These are phyloP conservation scores for Echinops telfairi DNA, from an alignment of 2,113 vertebrate species.

Conservation along the genomic window DNA sequence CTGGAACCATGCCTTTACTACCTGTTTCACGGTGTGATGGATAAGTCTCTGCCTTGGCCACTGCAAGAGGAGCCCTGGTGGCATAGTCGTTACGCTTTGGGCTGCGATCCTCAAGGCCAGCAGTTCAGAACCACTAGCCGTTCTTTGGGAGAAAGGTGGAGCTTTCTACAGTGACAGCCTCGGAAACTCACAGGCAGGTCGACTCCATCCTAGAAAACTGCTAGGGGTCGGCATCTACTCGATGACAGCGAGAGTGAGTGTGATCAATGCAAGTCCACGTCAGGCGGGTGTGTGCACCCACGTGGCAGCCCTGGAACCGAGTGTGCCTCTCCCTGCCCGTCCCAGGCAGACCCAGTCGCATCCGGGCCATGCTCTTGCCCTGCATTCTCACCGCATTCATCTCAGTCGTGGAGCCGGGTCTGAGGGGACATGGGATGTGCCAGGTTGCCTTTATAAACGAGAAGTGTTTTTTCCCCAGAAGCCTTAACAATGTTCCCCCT, in stretches of 20 bases:
- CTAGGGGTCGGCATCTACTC: no score
- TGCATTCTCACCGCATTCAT: not conserved
- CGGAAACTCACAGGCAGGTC: no score
- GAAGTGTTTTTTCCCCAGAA: not conserved
- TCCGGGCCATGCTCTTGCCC: not conserved
- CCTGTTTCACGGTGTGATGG: not conserved
- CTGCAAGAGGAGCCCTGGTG: no score
- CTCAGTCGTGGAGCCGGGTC: not conserved
- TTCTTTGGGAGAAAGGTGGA: no score
- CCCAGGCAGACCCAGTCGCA: no score
- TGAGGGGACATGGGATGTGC: not conserved
- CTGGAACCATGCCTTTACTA: not conserved
- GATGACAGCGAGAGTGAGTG: no score
- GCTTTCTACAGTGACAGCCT: no score
- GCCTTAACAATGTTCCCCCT: constrained; percentile 66
- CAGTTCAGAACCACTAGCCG: no score
- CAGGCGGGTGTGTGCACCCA: not conserved
- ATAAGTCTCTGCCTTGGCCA: not conserved
- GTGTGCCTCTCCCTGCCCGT: no score
- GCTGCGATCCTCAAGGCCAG: no score
- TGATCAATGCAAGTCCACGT: not conserved
- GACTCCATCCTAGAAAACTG: no score
- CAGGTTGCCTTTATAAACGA: not conserved
- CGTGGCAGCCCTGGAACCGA: not conserved
- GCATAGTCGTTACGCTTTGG: no score